phyloP scores from a whole-genome alignment of 2,113 vertebrate genomes.

The Hemichromis elongatus region DNA sequence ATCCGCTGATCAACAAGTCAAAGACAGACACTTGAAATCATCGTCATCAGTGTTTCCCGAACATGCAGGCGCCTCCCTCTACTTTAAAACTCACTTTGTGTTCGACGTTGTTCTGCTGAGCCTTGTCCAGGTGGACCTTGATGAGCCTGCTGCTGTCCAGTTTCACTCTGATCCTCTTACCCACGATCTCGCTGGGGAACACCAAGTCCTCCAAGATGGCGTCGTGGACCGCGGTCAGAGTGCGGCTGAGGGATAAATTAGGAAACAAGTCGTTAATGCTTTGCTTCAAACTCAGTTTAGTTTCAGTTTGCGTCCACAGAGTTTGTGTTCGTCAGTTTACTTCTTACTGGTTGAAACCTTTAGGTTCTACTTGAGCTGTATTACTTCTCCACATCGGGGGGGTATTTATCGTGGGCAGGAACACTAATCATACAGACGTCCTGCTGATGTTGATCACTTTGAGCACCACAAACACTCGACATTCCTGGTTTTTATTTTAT shows the following conservation, averaged over 20 bases:
- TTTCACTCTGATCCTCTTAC: slow-evolving; percentile 94
- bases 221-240: slow-evolving; percentile 91
- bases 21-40: neutral
- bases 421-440: neutral
- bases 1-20: neutral
- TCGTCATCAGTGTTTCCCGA: neutral
- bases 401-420: neutral
- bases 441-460: neutral
- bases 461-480: neutral
- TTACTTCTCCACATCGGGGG: neutral
- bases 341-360: neutral
- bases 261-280: neutral
- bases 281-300: neutral
- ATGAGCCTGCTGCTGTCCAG: slow-evolving; percentile 96
- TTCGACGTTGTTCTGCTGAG: slow-evolving; percentile 98
- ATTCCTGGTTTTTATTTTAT: neutral
- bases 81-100: slow-evolving; percentile 82
- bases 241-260: slow-evolving; percentile 76
- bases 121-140: slow-evolving; percentile 98
- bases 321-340: neutral
- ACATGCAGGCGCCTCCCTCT: neutral
- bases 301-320: neutral
- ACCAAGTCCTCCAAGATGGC: slow-evolving; percentile 98
- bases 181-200: slow-evolving; percentile 97
- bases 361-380: neutral